phyloP scores from a whole-genome alignment of 2,113 vertebrate species.

The Lampris incognitus region DNA sequence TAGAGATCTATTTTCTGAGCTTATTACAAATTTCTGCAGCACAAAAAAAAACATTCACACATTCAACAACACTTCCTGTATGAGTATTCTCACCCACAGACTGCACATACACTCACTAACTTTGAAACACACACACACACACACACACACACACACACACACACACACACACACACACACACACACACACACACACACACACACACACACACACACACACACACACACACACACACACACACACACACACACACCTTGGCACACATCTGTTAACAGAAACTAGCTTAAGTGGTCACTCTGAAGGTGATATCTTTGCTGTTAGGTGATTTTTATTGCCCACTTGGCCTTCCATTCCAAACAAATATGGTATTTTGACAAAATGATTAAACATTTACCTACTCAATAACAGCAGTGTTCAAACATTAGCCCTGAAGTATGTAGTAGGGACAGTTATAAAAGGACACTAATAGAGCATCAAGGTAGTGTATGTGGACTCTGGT shows the following conservation, averaged over 20 bases:
- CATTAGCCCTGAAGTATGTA: slow-evolving; percentile 7
- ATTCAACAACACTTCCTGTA: slow-evolving; percentile 42
- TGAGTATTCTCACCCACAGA: slow-evolving; percentile 37
- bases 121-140: not conserved
- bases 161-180: not conserved
- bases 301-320: slow-evolving; percentile 36
- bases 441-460: not conserved
- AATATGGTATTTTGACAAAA: slow-evolving; percentile 30
- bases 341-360: slow-evolving; percentile 47
- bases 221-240: not conserved
- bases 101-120: not conserved
- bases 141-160: not conserved
- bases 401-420: slow-evolving; percentile 14
- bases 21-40: slow-evolving; percentile 35
- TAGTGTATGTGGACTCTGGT: not conserved
- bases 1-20: slow-evolving; percentile 5
- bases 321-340: slow-evolving; percentile 37
- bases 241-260: slow-evolving; percentile 14
- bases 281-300: slow-evolving; percentile 26
- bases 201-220: not conserved
- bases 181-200: slow-evolving; percentile 14
- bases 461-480: not conserved
- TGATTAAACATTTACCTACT: slow-evolving; percentile 19
- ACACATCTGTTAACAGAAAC: slow-evolving; percentile 25
- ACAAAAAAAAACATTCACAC: slow-evolving; percentile 52